These are phyloP conservation scores for Felis chaus DNA, from an alignment of 2,113 vertebrate species.

Conservation along the genomic window DNA sequence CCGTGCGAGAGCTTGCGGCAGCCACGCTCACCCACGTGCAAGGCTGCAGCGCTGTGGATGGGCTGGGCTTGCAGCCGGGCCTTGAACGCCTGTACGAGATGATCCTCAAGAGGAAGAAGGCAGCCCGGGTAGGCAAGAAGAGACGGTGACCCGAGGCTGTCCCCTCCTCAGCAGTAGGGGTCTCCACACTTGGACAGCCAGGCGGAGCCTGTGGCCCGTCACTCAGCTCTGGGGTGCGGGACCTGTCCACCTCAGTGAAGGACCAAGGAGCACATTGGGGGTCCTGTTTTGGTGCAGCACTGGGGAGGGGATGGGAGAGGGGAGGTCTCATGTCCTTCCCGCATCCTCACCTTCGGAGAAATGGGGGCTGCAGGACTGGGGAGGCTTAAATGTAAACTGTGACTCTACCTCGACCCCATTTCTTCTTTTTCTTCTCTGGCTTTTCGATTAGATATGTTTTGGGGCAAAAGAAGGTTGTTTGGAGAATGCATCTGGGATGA, in stretches of 20 bases:
- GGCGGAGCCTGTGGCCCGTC: background rate
- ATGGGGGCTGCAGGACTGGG: slow-evolving; percentile 14
- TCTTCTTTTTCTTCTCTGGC: slow-evolving; percentile 41
- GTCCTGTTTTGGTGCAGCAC: background rate
- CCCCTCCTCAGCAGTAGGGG: background rate
- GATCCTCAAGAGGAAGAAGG: slow-evolving; percentile 93
- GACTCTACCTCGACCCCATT: slow-evolving; percentile 65
- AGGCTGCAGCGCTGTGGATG: slow-evolving; percentile 92
- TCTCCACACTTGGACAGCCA: slow-evolving; percentile 17
- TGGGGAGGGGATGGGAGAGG: background rate
- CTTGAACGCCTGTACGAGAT: slow-evolving; percentile 94
- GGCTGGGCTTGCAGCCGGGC: slow-evolving; percentile 89
- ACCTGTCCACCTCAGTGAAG: background rate
- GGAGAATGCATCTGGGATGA: slow-evolving; percentile 11
- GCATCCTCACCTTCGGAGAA: background rate
- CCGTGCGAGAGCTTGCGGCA: slow-evolving; percentile 88
- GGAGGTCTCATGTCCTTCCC: background rate
- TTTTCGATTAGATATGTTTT: slow-evolving; percentile 6
- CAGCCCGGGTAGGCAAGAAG: slow-evolving; percentile 86
- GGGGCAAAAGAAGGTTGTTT: background rate
- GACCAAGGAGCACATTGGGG: background rate
- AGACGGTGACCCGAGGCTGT: slow-evolving; percentile 84
- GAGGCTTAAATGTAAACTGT: slow-evolving; percentile 23
- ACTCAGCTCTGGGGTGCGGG: background rate
- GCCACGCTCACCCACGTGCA: slow-evolving; percentile 90